Conservation (phyloP, 2,888 invertebrate genomes). For the Tiliacea aurago region DNA sequence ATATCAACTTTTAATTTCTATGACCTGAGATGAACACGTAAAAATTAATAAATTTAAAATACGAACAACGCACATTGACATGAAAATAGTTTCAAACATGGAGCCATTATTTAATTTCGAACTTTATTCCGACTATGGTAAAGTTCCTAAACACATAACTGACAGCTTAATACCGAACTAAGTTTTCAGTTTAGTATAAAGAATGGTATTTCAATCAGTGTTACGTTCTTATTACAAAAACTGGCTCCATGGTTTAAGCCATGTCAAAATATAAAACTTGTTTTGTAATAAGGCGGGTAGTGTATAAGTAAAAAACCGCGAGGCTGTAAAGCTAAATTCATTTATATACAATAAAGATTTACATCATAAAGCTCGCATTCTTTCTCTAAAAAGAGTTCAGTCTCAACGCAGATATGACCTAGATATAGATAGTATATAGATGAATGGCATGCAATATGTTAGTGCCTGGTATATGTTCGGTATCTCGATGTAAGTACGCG, state of each 20-base stretch:
- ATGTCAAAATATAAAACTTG: too few relatives aligned
- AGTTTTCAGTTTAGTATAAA: too few relatives aligned
- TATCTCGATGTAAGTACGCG: neutral
- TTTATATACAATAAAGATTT: slow-evolving; percentile 12
- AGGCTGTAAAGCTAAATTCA: slow-evolving; percentile 36
- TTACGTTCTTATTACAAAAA: too few relatives aligned
- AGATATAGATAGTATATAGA: neutral
- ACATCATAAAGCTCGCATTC: slow-evolving; percentile 30
- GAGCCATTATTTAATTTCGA: too few relatives aligned
- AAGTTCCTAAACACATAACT: too few relatives aligned
- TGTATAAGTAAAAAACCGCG: slow-evolving; percentile 41
- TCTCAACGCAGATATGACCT: slow-evolving; percentile 7
- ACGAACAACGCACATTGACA: slow-evolving; percentile 13
- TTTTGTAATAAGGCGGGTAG: too few relatives aligned
- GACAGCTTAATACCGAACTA: too few relatives aligned
- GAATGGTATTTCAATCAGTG: too few relatives aligned
- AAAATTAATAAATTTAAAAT: slow-evolving; percentile 26
- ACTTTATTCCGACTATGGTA: too few relatives aligned
- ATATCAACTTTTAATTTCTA: slow-evolving; percentile 4
- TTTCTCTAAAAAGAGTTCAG: slow-evolving; percentile 17
- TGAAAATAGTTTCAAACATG: slow-evolving; percentile 34
- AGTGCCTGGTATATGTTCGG: neutral
- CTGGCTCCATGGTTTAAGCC: too few relatives aligned
- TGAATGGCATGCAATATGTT: slow-evolving; percentile 22
- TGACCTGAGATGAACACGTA: slow-evolving; percentile 4